Percentiles rank a stretch among this genome's conserved stretches.
phyloP scores from a whole-genome alignment of 2,113 vertebrate species.

The Eudyptes chrysolophus region DNA sequence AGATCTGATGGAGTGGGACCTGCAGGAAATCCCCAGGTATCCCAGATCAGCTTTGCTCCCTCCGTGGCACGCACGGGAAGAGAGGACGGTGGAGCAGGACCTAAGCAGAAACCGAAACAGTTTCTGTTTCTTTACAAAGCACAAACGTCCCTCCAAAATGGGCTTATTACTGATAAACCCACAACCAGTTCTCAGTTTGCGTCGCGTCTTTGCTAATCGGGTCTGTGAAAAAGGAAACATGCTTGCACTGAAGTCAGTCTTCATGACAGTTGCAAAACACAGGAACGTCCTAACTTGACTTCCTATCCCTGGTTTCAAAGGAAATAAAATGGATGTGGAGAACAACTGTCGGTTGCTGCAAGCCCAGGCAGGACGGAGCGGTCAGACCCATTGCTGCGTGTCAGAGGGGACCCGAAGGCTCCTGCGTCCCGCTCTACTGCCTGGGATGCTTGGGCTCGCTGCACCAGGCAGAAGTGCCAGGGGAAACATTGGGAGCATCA shows the following conservation, averaged over 20 bases:
- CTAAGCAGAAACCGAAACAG: not conserved
- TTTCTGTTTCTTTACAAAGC: not conserved
- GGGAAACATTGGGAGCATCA: not conserved
- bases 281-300: not conserved
- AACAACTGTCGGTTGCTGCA: not conserved
- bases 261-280: not conserved
- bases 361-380: rapidly evolving
- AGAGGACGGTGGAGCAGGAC: not conserved
- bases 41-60: not conserved
- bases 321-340: not conserved
- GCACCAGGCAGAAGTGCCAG: not conserved
- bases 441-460: not conserved
- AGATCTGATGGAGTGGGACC: not conserved
- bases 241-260: not conserved
- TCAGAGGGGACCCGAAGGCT: not conserved
- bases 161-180: not conserved
- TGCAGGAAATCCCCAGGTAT: not conserved
- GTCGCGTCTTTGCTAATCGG: rapidly evolving
- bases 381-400: rapidly evolving
- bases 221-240: not conserved
- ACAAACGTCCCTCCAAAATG: not conserved
- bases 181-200: not conserved
- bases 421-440: not conserved
- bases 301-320: not conserved
- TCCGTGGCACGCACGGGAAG: rapidly evolving